Evolutionary conservation across 2,797 vertebrate species (phyloP).

Genomic region (Melopsittacus undulatus): DNA sequence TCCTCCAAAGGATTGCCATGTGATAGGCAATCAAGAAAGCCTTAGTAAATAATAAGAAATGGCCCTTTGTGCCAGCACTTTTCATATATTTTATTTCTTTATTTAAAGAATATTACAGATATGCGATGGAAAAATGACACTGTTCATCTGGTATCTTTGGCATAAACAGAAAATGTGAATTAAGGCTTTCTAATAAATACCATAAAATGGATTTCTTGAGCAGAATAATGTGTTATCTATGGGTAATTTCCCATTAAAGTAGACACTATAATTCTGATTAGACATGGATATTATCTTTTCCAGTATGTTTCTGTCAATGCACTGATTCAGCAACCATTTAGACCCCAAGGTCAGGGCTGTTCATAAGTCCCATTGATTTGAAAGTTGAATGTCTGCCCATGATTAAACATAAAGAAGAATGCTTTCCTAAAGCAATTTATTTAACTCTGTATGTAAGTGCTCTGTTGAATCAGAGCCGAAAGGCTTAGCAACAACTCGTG

Average conservation of each 20-base stretch:
- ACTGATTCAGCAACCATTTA: slow-evolving; percentile 59
- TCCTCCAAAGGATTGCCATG: not conserved
- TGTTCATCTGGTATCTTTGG: not conserved
- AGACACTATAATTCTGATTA: slow-evolving; percentile 45
- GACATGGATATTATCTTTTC: slow-evolving; percentile 40
- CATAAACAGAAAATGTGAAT: not conserved
- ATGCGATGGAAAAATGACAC: not conserved
- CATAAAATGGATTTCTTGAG: slow-evolving; percentile 31
- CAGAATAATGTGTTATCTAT: slow-evolving; percentile 34
- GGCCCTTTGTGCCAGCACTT: not conserved
- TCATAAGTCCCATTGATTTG: slow-evolving; percentile 43
- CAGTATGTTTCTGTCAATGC: slow-evolving; percentile 32
- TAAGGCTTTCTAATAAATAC: slow-evolving; percentile 30
- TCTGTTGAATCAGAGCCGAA: slow-evolving; percentile 39
- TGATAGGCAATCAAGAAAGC: not conserved
- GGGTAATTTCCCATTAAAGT: slow-evolving; percentile 44
- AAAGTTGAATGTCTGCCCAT: slow-evolving; percentile 33
- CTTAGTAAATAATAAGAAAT: not conserved
- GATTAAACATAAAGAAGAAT: slow-evolving; percentile 29
- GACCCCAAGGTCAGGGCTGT: slow-evolving; percentile 32
- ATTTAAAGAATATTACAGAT: not conserved
- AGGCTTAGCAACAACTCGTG: not conserved
- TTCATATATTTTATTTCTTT: not conserved
- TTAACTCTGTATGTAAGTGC: slow-evolving; percentile 27
- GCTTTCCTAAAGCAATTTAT: slow-evolving; percentile 49